phyloP scores from a whole-genome alignment of 2,888 invertebrate genomes.

The Apotomis capreana region DNA sequence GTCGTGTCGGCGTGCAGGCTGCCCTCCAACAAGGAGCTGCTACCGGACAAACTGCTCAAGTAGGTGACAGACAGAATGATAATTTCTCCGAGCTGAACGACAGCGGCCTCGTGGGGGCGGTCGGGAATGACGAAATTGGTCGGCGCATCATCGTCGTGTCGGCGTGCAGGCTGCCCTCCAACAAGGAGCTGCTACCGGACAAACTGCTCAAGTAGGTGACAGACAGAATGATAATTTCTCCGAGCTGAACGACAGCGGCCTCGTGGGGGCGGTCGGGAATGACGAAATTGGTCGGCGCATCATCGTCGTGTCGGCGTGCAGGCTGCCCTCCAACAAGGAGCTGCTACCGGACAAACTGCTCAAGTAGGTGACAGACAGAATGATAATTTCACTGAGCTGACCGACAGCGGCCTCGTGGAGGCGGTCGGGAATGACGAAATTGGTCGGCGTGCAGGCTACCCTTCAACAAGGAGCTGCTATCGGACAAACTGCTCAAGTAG shows the following conservation, averaged over 20 bases:
- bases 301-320: too few relatives aligned
- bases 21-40: conserved; percentile 90
- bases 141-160: too few relatives aligned
- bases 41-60: conserved; percentile 81
- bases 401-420: conserved; percentile 64
- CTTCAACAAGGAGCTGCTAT: conserved; percentile 89
- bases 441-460: conserved; percentile 67
- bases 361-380: conserved; percentile 55
- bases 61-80: conserved; percentile 52
- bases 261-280: conserved; percentile 64
- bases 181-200: conserved; percentile 87
- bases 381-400: conserved; percentile 65
- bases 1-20: too few relatives aligned
- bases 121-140: conserved; percentile 80
- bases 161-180: conserved; percentile 81
- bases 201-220: conserved; percentile 66
- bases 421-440: conserved; percentile 80
- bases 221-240: conserved; percentile 56
- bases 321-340: conserved; percentile 88
- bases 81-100: conserved; percentile 64
- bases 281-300: conserved; percentile 73
- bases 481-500: conserved; percentile 72
- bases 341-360: conserved; percentile 84
- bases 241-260: conserved; percentile 65
- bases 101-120: conserved; percentile 61